A percentile compares a stretch with the other conserved stretches of the same genome.
Conservation (phyloP, 2,113 vertebrate species). For the Narcine bancroftii region DNA sequence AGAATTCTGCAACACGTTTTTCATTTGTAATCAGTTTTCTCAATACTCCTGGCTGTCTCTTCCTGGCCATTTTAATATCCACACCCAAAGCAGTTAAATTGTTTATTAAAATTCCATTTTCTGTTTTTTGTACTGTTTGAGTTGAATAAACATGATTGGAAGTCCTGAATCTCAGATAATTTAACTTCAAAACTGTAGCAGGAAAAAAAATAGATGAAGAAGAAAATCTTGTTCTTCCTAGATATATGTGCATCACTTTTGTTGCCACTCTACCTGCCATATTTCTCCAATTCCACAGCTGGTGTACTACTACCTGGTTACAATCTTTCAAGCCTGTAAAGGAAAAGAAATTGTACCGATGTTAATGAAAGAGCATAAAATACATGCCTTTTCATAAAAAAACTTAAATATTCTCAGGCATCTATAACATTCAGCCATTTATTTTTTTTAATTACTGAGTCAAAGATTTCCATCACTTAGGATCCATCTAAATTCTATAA, state of each 20-base stretch:
- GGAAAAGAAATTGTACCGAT: neutral
- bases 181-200: slow-evolving; percentile 11
- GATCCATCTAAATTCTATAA: neutral
- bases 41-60: slow-evolving; percentile 57
- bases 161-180: neutral
- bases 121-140: slow-evolving; percentile 25
- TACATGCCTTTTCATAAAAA: neutral
- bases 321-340: neutral
- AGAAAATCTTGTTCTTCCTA: neutral
- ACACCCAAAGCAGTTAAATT: slow-evolving; percentile 60
- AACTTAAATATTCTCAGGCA: neutral
- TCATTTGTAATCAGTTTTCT: slow-evolving; percentile 56
- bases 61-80: slow-evolving; percentile 55
- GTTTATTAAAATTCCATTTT: slow-evolving; percentile 57
- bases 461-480: neutral
- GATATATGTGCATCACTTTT: neutral
- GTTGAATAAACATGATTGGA: neutral
- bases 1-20: slow-evolving; percentile 54
- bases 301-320: neutral
- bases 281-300: neutral
- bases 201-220: neutral
- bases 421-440: neutral
- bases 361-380: neutral
- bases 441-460: neutral
- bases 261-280: neutral